Base-by-base conservation (phyloP, 2,113 vertebrate genomes). In the Varanus komodoensis region DNA sequence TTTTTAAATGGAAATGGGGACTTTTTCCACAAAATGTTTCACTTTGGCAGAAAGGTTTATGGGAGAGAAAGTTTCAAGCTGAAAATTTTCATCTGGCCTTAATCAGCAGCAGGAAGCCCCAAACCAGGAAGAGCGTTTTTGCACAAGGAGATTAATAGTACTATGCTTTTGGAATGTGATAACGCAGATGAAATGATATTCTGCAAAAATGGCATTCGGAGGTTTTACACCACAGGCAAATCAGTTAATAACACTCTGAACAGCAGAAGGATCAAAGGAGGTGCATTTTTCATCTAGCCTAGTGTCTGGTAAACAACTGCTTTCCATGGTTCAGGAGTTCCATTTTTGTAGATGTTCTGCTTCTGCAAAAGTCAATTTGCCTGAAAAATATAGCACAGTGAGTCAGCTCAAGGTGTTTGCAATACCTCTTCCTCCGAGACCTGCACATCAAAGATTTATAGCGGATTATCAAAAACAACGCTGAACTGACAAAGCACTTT, bases 381-480 rank as follows among this genome's bases (percentile, higher is more conserved):
- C 78, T 90, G 34, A 92, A 87, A 61, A 89, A 84, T 14, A 79
- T 52, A 89, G 67, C 19, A 17, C 17, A 67, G 57, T n/a, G 82
- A 67, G 6, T 71, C 87, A 34, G 88, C 89, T 90, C 85, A 90
- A 92, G 78, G 74, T 0, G 82, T 90, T 91, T 85, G 52, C 79
- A 21, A 91, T 92, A 21, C 54, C 82, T 91, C 84, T 82, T 29
- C 90, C 64, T 64, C 57, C 25, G 1, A 93, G 50, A 89, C 74
- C 44, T 79, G 52, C 32, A 88, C 68, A 89, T 89, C 68, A 93
- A 95, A 94, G 50, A 91, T 91, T 90, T 73, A 88, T 17, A 84
- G 48, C 19, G 86, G 12, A 4, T 21, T 81, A 61, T 85, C 84
- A 93, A 92, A 94, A 92, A 90, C 67, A 4, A 84, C 83, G 78